These are phyloP conservation scores for Castor canadensis DNA, from an alignment of 2,113 vertebrate species.

Conservation along the genomic window DNA sequence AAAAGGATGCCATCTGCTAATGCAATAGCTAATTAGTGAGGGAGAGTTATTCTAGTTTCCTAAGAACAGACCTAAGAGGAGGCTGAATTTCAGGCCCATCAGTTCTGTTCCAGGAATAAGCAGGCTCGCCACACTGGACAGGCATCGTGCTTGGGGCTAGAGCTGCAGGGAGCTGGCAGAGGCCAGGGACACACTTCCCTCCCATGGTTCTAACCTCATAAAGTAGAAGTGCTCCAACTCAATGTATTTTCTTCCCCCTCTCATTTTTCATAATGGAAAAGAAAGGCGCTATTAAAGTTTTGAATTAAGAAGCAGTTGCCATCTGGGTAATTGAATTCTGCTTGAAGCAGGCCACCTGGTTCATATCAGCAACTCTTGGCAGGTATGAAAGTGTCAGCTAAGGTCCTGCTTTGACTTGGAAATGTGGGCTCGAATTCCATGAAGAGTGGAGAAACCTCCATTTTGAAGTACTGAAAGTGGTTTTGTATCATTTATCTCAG, in stretches of 20 bases:
- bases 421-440: neutral
- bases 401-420: conserved; percentile 41
- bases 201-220: conserved; percentile 37
- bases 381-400: conserved; percentile 38
- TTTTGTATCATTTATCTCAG: neutral
- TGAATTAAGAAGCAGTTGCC: conserved; percentile 72
- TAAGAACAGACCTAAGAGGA: conserved; percentile 12
- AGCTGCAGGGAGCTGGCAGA: neutral
- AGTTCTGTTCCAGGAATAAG: conserved; percentile 28
- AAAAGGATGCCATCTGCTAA: conserved; percentile 31
- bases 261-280: conserved; percentile 54
- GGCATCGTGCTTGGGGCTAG: neutral
- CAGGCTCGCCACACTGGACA: neutral
- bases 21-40: neutral
- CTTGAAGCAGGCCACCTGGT: conserved; percentile 69
- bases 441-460: neutral
- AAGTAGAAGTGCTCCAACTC: conserved; percentile 37
- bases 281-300: conserved; percentile 17
- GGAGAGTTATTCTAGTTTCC: conserved; percentile 1
- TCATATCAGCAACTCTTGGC: conserved; percentile 54
- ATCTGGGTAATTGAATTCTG: conserved; percentile 69
- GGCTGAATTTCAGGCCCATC: neutral
- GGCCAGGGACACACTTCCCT: neutral
- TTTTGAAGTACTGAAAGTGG: neutral
- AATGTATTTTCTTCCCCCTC: neutral